Percentiles rank a stretch among this genome's conserved stretches.
Evolutionary conservation across 2,888 invertebrate genomes (phyloP).

Genomic region (Periphyllus acericola): DNA sequence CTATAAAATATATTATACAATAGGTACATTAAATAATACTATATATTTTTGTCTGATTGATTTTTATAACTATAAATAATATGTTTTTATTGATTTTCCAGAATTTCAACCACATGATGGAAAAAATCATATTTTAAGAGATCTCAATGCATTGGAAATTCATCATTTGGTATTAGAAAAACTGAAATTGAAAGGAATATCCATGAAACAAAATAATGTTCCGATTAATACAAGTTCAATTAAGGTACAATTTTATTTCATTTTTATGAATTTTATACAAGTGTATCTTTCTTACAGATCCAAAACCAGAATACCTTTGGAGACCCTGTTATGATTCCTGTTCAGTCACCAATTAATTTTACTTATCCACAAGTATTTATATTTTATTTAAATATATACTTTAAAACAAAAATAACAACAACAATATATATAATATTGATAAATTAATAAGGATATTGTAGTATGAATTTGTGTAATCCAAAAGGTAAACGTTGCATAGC

Average conservation of each 20-base stretch:
- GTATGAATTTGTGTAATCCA: too few species aligned
- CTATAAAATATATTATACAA: too few species aligned
- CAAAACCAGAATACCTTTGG: background rate
- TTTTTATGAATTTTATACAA: background rate
- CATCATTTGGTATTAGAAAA: slow-evolving; percentile 52
- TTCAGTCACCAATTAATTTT: background rate
- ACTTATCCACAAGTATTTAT: background rate
- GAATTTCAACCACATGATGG: background rate
- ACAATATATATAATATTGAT: background rate
- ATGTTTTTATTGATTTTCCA: background rate
- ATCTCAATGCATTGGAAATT: slow-evolving; percentile 24
- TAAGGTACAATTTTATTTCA: background rate
- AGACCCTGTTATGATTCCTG: too few species aligned
- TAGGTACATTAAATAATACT: too few species aligned
- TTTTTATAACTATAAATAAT: too few species aligned
- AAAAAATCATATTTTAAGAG: background rate
- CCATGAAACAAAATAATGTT: background rate
- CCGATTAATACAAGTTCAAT: background rate
- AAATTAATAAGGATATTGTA: background rate
- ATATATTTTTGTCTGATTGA: too few species aligned
- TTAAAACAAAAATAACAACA: background rate
- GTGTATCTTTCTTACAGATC: background rate
- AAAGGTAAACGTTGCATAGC: too few species aligned
- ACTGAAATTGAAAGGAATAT: slow-evolving; percentile 37
- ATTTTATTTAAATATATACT: background rate